phyloP scores from a whole-genome alignment of 1,140 invertebrate genomes.

The Zaprionus capensis region DNA sequence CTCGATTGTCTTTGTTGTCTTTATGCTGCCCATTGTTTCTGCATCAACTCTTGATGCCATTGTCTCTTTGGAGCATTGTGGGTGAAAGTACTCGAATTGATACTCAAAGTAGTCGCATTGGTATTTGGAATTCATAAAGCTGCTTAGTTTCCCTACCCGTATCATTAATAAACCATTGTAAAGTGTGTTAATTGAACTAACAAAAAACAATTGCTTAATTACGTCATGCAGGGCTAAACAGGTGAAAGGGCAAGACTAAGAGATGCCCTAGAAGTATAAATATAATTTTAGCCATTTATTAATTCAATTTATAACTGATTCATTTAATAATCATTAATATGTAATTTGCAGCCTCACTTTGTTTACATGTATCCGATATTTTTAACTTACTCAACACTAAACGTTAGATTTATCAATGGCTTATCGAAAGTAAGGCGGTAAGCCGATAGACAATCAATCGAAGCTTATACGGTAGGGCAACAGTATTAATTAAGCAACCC shows the following conservation, averaged over 20 bases:
- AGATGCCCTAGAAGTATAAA: neutral
- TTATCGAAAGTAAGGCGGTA: no score
- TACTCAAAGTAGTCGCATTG: neutral
- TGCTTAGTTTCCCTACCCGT: slow-evolving; percentile 34
- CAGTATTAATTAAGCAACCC: neutral
- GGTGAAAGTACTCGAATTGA: slow-evolving; percentile 62
- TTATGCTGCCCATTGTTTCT: slow-evolving; percentile 58
- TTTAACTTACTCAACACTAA: no score
- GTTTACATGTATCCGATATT: no score
- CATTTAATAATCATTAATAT: no score
- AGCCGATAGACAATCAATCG: no score
- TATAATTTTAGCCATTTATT: no score
- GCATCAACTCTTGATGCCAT: slow-evolving; percentile 61
- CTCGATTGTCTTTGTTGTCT: slow-evolving; percentile 31
- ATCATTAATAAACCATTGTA: slow-evolving; percentile 69
- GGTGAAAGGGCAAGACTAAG: slow-evolving; percentile 12
- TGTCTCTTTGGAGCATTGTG: slow-evolving; percentile 53
- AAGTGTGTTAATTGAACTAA: slow-evolving; percentile 65
- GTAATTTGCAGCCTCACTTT: no score
- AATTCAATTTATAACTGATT: no score
- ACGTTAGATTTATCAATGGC: no score
- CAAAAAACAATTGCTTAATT: slow-evolving; percentile 62
- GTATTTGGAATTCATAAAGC: slow-evolving; percentile 18
- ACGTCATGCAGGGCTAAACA: slow-evolving; percentile 36
- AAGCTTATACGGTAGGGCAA: neutral